phyloP scores from a whole-genome alignment of 1,140 invertebrate genomes.

The Adelges cooleyi region DNA sequence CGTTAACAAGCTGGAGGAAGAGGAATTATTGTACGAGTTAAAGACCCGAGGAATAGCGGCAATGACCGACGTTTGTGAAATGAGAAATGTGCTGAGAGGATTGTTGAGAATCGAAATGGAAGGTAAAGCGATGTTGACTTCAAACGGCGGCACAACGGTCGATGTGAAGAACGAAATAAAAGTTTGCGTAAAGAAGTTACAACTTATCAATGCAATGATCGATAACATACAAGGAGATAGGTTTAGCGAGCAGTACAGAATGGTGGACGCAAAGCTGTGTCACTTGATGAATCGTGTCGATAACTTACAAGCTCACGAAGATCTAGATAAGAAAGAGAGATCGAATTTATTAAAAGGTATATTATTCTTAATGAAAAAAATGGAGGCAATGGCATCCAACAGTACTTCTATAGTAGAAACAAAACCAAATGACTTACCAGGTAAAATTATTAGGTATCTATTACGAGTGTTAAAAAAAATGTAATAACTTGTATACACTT shows the following conservation, averaged over 20 bases:
- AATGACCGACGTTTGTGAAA: not conserved
- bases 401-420: not conserved
- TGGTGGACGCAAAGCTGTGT: constrained; percentile 17
- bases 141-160: not conserved
- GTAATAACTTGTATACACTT: too few species aligned
- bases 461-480: too few species aligned
- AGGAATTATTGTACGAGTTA: constrained; percentile 25
- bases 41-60: constrained; percentile 8
- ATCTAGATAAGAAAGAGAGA: constrained; percentile 2
- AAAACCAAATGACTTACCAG: not conserved
- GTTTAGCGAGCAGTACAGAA: constrained; percentile 22
- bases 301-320: not conserved
- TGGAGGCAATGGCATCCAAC: constrained; percentile 12
- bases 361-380: constrained; percentile 25
- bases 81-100: constrained; percentile 17
- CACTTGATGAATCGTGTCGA: constrained; percentile 28
- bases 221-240: constrained; percentile 15
- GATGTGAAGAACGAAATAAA: constrained; percentile 8
- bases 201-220: constrained; percentile 7
- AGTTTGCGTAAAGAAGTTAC: constrained; percentile 9
- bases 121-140: not conserved
- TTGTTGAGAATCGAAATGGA: constrained; percentile 21
- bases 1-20: constrained; percentile 14
- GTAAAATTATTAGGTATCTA: not conserved
- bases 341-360: constrained; percentile 28